phyloP scores from a whole-genome alignment of 1,140 invertebrate species.

The Scaptomyza montana region DNA sequence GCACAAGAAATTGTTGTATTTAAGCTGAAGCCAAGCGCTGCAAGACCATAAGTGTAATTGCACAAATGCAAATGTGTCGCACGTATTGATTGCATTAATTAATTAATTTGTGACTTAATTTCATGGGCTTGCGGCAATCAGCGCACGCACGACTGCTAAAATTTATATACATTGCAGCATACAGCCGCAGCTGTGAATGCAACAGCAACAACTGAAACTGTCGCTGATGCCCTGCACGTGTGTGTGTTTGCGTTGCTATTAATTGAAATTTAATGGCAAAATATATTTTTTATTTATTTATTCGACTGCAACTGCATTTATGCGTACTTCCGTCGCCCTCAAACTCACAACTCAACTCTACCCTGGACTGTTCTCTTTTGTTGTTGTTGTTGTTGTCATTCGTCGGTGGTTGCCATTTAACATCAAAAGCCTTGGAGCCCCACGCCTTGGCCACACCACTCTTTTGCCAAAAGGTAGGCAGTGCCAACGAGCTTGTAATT shows the following conservation, averaged over 20 bases:
- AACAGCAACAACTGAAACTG: slow-evolving; percentile 20
- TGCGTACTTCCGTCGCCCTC: slow-evolving; percentile 74
- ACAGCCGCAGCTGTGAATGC: slow-evolving; percentile 32
- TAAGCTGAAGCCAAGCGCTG: slow-evolving; percentile 41
- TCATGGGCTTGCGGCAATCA: slow-evolving; percentile 81
- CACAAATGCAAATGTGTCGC: slow-evolving; percentile 78
- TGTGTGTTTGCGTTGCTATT: slow-evolving; percentile 78
- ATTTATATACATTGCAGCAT: slow-evolving; percentile 75
- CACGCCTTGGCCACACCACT: slow-evolving; percentile 10
- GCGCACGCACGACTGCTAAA: slow-evolving; percentile 74
- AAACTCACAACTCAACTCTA: too few relatives aligned
- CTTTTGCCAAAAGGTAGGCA: not conserved
- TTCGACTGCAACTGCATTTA: slow-evolving; percentile 79
- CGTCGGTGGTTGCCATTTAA: slow-evolving; percentile 63
- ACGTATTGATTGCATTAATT: slow-evolving; percentile 83
- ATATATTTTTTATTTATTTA: slow-evolving; percentile 81
- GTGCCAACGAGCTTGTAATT: slow-evolving; percentile 71
- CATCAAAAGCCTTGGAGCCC: slow-evolving; percentile 62
- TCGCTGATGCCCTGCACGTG: slow-evolving; percentile 50
- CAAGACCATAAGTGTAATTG: slow-evolving; percentile 75
- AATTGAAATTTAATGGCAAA: slow-evolving; percentile 83
- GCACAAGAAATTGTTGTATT: slow-evolving; percentile 61
- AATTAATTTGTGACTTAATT: slow-evolving; percentile 83
- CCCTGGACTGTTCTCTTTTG: slow-evolving; percentile 16
- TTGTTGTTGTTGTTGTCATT: slow-evolving; percentile 1